These are phyloP conservation scores for Dynastes grantii DNA, from an alignment of 2,888 invertebrate genomes.

Conservation along the genomic window DNA sequence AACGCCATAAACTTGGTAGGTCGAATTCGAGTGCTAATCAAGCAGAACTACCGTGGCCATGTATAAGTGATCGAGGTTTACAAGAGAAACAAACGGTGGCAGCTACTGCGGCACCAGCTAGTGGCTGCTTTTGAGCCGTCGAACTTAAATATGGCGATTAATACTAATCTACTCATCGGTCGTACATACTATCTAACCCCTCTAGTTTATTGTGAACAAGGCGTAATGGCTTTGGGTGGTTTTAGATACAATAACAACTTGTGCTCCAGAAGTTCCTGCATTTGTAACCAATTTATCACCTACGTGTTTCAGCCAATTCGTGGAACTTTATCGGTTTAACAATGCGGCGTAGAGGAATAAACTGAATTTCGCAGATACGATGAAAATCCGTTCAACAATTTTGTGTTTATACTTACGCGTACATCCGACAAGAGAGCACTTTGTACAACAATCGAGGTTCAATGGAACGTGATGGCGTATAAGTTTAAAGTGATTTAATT, in stretches of 20 bases:
- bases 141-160: slow-evolving; percentile 65
- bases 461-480: neutral
- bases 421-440: slow-evolving; percentile 7
- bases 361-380: slow-evolving; percentile 19
- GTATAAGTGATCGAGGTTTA: slow-evolving; percentile 57
- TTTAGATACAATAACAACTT: slow-evolving; percentile 61
- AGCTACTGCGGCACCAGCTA: neutral
- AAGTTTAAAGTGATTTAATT: slow-evolving; percentile 38
- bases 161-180: slow-evolving; percentile 63
- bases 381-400: slow-evolving; percentile 41
- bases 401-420: neutral
- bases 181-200: slow-evolving; percentile 33
- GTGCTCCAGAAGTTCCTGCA: slow-evolving; percentile 41
- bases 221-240: slow-evolving; percentile 65
- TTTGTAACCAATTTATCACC: slow-evolving; percentile 46
- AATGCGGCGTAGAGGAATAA: slow-evolving; percentile 14
- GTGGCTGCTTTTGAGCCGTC: slow-evolving; percentile 53
- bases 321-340: slow-evolving; percentile 44
- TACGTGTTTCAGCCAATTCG: slow-evolving; percentile 39
- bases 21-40: slow-evolving; percentile 36
- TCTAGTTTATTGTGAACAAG: slow-evolving; percentile 58
- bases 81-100: slow-evolving; percentile 54
- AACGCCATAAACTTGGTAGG: slow-evolving; percentile 5
- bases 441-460: slow-evolving; percentile 12
- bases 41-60: neutral